Evolutionary conservation across 2,113 vertebrate genomes (phyloP), one percentile per base, ranked within the genome.

Genomic region (Indicator indicator): DNA sequence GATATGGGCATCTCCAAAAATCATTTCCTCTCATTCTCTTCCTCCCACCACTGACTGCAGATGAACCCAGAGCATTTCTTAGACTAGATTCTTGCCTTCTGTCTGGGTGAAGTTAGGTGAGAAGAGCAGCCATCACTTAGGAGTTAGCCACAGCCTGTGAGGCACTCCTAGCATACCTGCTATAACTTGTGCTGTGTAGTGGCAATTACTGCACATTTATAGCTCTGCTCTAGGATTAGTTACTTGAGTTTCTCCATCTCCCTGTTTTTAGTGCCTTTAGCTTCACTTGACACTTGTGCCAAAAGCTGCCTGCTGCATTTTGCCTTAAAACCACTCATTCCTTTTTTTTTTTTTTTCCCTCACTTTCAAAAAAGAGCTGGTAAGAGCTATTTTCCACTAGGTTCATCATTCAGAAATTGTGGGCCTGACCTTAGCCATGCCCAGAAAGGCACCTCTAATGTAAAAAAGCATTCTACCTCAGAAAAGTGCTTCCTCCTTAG

Each of bases 201-300:
- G 65, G 36, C 86, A 92, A 93, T 95, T 86, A 44, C 58, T 64
- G 80, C 59, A 71, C 65, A 40, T 86, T 86, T 86, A 81, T 18
- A 69, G 69, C 36, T 86, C 69, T 88, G 0, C 74, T 77, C 65
- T 60, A 54, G 82, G 92, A 96, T 96, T 91, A 95, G 72, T 42
- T 94, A n/a, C 38, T 83, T 40, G 55, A 91, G 85, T 54, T 94
- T 72, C 50, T 72, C 62, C 46, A 62, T 59, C 75, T 86, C 71
- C 55, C 21, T 86, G 44, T 21, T 40, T 69, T 60, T 67, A 26
- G 62, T 84, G 90, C 83, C 67, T 63, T 79, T 95, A 79, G 93
- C 90, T 94, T 54, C 28, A 32, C 27, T 2, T 62, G 20, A 33
- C 15, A 26, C 3, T 4, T 82, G 30, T 92, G 77, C 80, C 90